A percentile compares a stretch with the other conserved stretches of the same genome.
These are phyloP conservation scores for Hycleus cichorii DNA, from an alignment of 1,140 invertebrate species.

Conservation along the genomic window DNA sequence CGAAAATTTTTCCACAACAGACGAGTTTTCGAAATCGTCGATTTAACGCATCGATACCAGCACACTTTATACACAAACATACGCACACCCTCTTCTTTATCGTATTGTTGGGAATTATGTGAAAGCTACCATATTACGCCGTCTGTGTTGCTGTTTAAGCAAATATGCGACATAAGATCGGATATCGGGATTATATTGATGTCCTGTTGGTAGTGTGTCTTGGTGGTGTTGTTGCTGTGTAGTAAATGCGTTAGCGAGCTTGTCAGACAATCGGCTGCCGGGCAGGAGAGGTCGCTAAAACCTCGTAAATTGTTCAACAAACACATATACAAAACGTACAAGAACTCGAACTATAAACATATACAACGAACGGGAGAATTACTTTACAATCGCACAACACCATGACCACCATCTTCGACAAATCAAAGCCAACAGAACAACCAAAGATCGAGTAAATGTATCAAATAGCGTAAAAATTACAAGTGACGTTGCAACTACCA, in stretches of 20 bases:
- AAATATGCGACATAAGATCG: constrained; percentile 32
- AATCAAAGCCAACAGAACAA: too few relatives aligned
- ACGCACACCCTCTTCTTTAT: not conserved
- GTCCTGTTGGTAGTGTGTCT: constrained; percentile 24
- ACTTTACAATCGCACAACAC: not conserved
- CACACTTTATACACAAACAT: too few relatives aligned
- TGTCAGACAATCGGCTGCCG: constrained; percentile 30
- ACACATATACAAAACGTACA: constrained; percentile 5
- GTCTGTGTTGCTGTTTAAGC: constrained; percentile 25
- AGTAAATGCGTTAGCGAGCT: constrained; percentile 27
- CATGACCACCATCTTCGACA: constrained; percentile 1
- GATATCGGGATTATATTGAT: constrained; percentile 28
- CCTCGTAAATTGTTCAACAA: constrained; percentile 20
- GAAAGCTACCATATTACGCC: constrained; percentile 31
- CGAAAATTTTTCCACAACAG: not conserved
- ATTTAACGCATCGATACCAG: too few relatives aligned
- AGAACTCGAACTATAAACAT: not conserved
- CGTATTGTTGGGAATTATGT: constrained; percentile 18
- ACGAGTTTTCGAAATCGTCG: too few relatives aligned
- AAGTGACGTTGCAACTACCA: too few relatives aligned
- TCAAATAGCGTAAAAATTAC: too few relatives aligned
- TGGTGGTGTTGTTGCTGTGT: not conserved
- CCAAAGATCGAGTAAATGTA: too few relatives aligned
- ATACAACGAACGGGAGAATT: too few relatives aligned
- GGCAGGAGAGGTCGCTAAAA: constrained; percentile 19